A percentile compares a stretch with the other conserved stretches of the same genome.
These are phyloP conservation scores for Liasis olivaceus DNA, from an alignment of 2,797 vertebrate genomes.

Conservation along the genomic window DNA sequence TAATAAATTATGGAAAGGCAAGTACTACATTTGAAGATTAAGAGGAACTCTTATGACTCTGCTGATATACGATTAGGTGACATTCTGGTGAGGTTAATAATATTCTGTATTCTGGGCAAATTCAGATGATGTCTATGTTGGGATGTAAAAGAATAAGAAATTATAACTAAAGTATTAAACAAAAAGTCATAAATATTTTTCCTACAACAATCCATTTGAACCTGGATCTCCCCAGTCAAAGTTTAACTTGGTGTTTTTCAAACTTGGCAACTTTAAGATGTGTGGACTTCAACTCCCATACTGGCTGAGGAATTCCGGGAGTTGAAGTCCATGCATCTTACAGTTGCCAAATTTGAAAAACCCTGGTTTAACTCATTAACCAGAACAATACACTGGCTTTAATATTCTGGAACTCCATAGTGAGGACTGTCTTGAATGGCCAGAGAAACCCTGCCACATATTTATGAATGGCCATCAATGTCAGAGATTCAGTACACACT, in stretches of 20 bases:
- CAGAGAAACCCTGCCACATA: too few species aligned
- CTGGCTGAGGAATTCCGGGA: neutral
- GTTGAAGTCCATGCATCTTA: neutral
- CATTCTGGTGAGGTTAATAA: slow-evolving; percentile 9
- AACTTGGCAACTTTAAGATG: neutral
- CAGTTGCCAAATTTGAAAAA: neutral
- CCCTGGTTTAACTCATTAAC: neutral
- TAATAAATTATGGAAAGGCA: slow-evolving; percentile 17
- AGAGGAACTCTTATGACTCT: neutral
- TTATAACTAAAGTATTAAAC: neutral
- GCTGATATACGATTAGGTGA: neutral
- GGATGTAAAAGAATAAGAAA: neutral
- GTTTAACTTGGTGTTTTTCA: neutral
- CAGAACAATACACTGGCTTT: neutral
- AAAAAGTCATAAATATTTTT: neutral
- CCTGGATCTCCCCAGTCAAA: neutral
- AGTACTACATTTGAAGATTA: neutral
- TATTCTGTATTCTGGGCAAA: neutral
- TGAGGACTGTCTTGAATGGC: too few species aligned
- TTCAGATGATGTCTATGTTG: neutral
- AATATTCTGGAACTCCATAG: neutral
- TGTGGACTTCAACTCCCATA: neutral
- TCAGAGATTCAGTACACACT: too few species aligned
- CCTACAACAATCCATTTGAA: neutral
- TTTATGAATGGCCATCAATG: too few species aligned